A percentile compares a stretch with the other conserved stretches of the same genome.
These are phyloP conservation scores for Schizotus pectinicornis DNA, from an alignment of 2,888 invertebrate genomes.

Conservation along the genomic window DNA sequence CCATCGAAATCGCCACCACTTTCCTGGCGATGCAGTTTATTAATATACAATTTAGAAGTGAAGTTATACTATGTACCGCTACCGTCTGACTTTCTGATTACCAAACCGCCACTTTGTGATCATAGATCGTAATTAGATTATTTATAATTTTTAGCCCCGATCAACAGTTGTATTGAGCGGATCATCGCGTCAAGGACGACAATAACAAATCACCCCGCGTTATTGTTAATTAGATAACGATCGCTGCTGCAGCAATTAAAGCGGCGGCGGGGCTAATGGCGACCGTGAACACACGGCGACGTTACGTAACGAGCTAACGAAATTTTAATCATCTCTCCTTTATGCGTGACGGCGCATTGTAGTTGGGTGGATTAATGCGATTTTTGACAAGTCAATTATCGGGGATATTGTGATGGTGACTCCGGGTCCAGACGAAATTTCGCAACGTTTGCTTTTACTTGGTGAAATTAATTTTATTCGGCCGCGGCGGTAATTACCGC, in stretches of 20 bases:
- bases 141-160: slow-evolving; percentile 49
- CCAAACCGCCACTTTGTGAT: slow-evolving; percentile 50
- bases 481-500: no score
- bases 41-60: slow-evolving; percentile 44
- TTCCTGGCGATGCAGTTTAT: slow-evolving; percentile 27
- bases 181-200: slow-evolving; percentile 8
- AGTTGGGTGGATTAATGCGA: slow-evolving; percentile 4
- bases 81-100: slow-evolving; percentile 53
- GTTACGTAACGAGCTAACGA: slow-evolving; percentile 10
- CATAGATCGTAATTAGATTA: slow-evolving; percentile 55
- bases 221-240: slow-evolving; percentile 12
- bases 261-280: slow-evolving; percentile 5
- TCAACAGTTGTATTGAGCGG: slow-evolving; percentile 16
- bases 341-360: not conserved
- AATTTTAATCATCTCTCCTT: slow-evolving; percentile 3
- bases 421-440: no score
- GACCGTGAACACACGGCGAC: slow-evolving; percentile 1
- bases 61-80: slow-evolving; percentile 48
- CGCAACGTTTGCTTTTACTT: no score
- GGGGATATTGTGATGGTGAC: not conserved
- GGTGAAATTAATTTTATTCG: no score
- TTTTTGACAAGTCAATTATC: slow-evolving; percentile 17
- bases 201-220: slow-evolving; percentile 6
- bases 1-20: not conserved
- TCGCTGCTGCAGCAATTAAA: slow-evolving; percentile 1